Conservation (phyloP, 2,888 invertebrate genomes). For the Crematogaster levior region DNA sequence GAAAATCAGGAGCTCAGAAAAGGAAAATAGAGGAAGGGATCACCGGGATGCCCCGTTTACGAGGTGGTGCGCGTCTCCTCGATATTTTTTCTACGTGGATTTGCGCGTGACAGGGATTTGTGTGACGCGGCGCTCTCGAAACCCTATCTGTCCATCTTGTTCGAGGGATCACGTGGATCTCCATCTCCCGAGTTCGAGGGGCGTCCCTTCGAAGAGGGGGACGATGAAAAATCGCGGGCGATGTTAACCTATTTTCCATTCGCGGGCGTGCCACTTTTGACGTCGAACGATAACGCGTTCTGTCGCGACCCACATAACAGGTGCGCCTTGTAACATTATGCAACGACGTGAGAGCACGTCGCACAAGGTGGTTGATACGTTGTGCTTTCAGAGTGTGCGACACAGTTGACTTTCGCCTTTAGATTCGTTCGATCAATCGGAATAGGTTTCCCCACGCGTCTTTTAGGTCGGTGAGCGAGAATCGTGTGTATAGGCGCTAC, state of each 20-base stretch:
- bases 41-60: neutral
- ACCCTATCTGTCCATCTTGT: neutral
- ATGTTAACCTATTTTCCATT: neutral
- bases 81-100: constrained; percentile 20
- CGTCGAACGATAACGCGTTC: constrained; percentile 53
- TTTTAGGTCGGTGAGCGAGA: neutral
- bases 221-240: neutral
- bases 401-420: constrained; percentile 26
- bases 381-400: constrained; percentile 27
- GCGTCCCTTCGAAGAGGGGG: neutral
- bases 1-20: neutral
- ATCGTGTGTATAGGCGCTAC: neutral
- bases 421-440: constrained; percentile 4
- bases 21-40: neutral
- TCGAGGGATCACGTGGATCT: constrained; percentile 21
- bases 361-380: neutral
- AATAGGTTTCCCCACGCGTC: neutral
- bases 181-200: neutral
- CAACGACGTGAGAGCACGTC: constrained; percentile 3
- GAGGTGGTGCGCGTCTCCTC: neutral
- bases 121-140: constrained; percentile 2
- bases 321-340: constrained; percentile 45
- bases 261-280: constrained; percentile 32
- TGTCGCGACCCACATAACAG: constrained; percentile 68
- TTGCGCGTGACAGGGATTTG: constrained; percentile 13